A percentile compares a stretch with the other conserved stretches of the same genome.
Evolutionary conservation across 1,140 invertebrate species (phyloP).

Genomic region (Hylaeus anthracinus): DNA sequence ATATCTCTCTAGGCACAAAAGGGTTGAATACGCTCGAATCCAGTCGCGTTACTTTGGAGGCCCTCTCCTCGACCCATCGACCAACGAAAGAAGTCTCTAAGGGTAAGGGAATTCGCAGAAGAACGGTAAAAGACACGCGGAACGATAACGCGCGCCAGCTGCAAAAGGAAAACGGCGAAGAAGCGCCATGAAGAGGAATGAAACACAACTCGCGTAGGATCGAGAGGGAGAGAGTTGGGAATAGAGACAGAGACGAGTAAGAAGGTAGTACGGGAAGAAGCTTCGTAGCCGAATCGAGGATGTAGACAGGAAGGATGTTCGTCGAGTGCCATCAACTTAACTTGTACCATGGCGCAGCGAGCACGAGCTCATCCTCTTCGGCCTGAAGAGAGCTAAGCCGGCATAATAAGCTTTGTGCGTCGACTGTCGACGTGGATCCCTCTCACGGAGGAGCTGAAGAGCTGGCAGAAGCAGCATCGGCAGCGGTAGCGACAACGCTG

Average conservation of each 20-base stretch:
- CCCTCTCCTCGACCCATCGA: neutral
- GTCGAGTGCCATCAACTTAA: constrained; percentile 72
- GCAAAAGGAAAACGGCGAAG: constrained; percentile 9
- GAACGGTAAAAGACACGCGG: constrained; percentile 8
- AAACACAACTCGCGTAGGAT: neutral
- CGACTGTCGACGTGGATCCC: constrained; percentile 55
- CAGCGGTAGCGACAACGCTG: constrained; percentile 56
- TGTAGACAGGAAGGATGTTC: constrained; percentile 69
- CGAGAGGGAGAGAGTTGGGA: neutral
- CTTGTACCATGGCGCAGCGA: constrained; percentile 64
- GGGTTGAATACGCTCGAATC: neutral
- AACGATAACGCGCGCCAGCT: constrained; percentile 6
- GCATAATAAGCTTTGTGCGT: constrained; percentile 74
- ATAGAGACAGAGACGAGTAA: neutral
- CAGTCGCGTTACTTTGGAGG: neutral
- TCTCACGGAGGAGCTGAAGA: constrained; percentile 59
- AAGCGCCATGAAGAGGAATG: neutral
- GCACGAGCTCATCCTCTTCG: constrained; percentile 55
- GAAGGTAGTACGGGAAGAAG: constrained; percentile 37
- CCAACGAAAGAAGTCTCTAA: neutral
- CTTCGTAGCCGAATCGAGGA: constrained; percentile 58
- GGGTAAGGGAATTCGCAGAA: neutral
- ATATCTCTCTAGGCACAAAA: neutral
- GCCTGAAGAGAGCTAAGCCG: constrained; percentile 64
- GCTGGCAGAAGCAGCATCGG: constrained; percentile 41